Evolutionary conservation across 2,888 invertebrate genomes (phyloP), one percentile per base, ranked within the genome.

Genomic region (Allophyes oxyacanthae): DNA sequence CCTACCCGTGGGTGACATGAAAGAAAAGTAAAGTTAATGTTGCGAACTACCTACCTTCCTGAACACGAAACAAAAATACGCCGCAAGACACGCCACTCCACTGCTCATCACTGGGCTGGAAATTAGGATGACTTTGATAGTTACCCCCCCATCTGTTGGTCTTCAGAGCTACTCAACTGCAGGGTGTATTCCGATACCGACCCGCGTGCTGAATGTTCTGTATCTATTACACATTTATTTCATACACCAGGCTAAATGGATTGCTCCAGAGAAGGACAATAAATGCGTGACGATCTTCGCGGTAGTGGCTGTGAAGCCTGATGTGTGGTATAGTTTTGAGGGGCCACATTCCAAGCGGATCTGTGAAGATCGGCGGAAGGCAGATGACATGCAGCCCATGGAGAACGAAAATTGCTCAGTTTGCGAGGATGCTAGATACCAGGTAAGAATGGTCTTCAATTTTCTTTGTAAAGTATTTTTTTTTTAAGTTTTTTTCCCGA

Each of bases 221-320:
- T 8, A 28, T 8, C 6, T 28, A 8, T 8, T 28, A 4, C 28
- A 1, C 7, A 6, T 11, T 33, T 40, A 32, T 32, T 13, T 25
- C 6, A 13, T 2, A n/a, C 13, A 15, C 10, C 7, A 91, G 93
- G 92, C 83, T 0, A 64, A 76, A 11, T 94, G 93, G 93, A 81
- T 69, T 61, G 89, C 93, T 1, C 93, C 93, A 8, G 79, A 77
- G 0, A 91, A 91, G 62, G 85, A 83, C 15, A 89, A 90, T 41
- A 85, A 88, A 72, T 93, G 93, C 41, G 91, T 93, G 9, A 91
- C 90, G 0, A 82, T 94, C 40, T 87, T 86, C 46, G 92, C 93
- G 0, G 78, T 90, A 26, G 84, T 93, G 0, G 92, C 92, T 0
- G 84, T 91, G 0, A 88, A 84, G 32, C 85, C 83, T 0, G 90